Evolutionary conservation across 2,888 invertebrate species (phyloP).

Genomic region (Myopa tessellatipennis): DNA sequence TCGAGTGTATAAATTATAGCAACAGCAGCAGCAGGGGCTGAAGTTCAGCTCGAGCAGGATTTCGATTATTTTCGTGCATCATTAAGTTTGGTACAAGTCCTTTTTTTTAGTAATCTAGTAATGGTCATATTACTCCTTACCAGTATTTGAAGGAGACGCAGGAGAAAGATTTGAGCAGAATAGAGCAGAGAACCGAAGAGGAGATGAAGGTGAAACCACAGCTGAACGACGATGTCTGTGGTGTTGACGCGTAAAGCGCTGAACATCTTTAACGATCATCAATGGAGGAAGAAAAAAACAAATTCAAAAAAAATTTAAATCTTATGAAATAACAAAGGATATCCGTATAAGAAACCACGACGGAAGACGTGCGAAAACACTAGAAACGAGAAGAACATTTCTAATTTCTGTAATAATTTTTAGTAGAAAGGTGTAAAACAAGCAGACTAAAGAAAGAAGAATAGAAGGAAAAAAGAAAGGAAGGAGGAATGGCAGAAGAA

Average conservation of each 20-base stretch:
- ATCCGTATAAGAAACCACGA: not conserved
- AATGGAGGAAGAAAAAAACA: slow-evolving; percentile 6
- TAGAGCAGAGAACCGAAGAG: not conserved
- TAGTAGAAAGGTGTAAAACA: slow-evolving; percentile 41
- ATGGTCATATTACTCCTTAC: not conserved
- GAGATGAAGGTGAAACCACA: not conserved
- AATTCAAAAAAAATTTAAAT: slow-evolving; percentile 14
- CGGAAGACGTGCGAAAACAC: slow-evolving; percentile 21
- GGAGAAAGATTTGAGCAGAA: not conserved
- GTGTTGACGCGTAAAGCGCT: slow-evolving; percentile 37
- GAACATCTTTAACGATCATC: slow-evolving; percentile 21
- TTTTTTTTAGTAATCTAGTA: slow-evolving; percentile 43
- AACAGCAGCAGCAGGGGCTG: too few relatives aligned
- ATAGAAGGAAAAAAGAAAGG: not conserved
- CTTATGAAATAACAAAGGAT: not conserved
- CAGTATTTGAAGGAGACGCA: not conserved
- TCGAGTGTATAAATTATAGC: slow-evolving; percentile 1
- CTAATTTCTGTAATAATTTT: slow-evolving; percentile 53
- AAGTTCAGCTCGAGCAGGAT: slow-evolving; percentile 39
- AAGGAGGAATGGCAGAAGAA: not conserved
- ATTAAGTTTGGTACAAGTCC: slow-evolving; percentile 49
- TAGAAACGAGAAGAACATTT: slow-evolving; percentile 47
- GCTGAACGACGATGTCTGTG: not conserved
- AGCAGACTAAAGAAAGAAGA: slow-evolving; percentile 24
- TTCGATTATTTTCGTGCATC: slow-evolving; percentile 54